These are phyloP conservation scores for Orchestia grillus DNA, from an alignment of 1,140 invertebrate genomes.

Conservation along the genomic window DNA sequence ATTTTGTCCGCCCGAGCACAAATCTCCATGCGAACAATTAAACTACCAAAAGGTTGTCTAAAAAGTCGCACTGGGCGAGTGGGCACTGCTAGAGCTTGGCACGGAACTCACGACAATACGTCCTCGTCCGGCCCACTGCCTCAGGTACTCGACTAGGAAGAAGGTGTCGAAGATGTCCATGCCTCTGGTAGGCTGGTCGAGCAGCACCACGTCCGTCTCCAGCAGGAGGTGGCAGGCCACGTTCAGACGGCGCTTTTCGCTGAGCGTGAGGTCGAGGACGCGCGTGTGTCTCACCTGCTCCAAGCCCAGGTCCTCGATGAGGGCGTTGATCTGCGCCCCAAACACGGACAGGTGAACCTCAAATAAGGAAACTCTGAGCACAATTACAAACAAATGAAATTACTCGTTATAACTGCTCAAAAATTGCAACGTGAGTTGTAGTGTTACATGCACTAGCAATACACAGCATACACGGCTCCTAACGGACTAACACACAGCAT, in stretches of 20 bases:
- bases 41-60: too few species aligned
- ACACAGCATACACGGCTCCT: too few species aligned
- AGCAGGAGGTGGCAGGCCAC: slow-evolving; percentile 89
- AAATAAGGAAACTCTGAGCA: too few species aligned
- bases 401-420: too few species aligned
- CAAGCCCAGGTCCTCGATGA: slow-evolving; percentile 91
- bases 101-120: slow-evolving; percentile 69
- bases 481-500: too few species aligned
- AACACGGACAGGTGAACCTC: not conserved
- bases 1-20: too few species aligned
- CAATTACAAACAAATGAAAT: too few species aligned
- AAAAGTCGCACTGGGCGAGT: too few species aligned
- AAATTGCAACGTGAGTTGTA: too few species aligned
- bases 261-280: slow-evolving; percentile 84
- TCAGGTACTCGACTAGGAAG: slow-evolving; percentile 92
- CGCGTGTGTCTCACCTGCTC: slow-evolving; percentile 85
- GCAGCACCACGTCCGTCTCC: slow-evolving; percentile 74
- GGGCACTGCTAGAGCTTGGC: too few species aligned
- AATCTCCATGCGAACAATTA: too few species aligned
- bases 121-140: slow-evolving; percentile 90
- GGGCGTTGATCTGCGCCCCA: slow-evolving; percentile 79
- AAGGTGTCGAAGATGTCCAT: slow-evolving; percentile 98
- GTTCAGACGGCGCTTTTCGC: slow-evolving; percentile 86
- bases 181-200: slow-evolving; percentile 90
- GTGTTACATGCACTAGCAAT: too few species aligned